Base-by-base conservation (phyloP, 1,140 invertebrate species). In the Nasonia giraulti region DNA sequence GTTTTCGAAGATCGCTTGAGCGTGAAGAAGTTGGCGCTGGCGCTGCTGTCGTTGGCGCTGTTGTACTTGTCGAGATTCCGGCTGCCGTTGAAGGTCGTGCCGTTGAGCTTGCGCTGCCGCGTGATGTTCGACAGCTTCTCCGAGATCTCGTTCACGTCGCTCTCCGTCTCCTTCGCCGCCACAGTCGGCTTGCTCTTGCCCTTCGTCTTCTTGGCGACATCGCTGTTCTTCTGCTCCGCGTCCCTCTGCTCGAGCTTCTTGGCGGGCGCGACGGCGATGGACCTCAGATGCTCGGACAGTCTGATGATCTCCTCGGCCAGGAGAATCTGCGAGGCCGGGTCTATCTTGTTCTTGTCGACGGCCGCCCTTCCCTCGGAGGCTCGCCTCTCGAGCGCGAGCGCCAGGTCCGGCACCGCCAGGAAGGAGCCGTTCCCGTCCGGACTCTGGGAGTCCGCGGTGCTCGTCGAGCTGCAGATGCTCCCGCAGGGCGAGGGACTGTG, bases 241-340 rank as follows among this genome's bases (percentile, higher is more conserved):
- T 31, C n/a, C 71, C 81, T 77, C 44, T 44, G 33, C 10, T 27
- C 12, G 14, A 11, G 14, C 14, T 44, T 84, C 68, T 79, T 10
- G 44, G 62, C 14, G 17, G 55, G 23, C 12, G 44, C n/a, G 75
- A 27, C 89, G 0, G 92, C 91, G 27, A 93, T 89, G 7, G 89
- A 87, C 4, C 92, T 82, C 33, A 93, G 80, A 31, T 92, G 92
- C 75, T 93, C 92, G 0, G 92, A 93, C 0, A 97, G 88, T 91
- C 96, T 96, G 66, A 96, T 95, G 66, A 97, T 97, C 91, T 97
- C 96, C 86, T 97, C 96, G 1, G 96, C 96, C 2, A 93, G 80
- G 1, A 92, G 85, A 10, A 93, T 93, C 79, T 93, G 90, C 0
- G 91, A 90, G 0, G 91, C 91, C 0, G 90, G 89, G 80, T 93